Evolutionary conservation across 2,797 vertebrate genomes (phyloP).

Genomic region (Pangasius djambal): DNA sequence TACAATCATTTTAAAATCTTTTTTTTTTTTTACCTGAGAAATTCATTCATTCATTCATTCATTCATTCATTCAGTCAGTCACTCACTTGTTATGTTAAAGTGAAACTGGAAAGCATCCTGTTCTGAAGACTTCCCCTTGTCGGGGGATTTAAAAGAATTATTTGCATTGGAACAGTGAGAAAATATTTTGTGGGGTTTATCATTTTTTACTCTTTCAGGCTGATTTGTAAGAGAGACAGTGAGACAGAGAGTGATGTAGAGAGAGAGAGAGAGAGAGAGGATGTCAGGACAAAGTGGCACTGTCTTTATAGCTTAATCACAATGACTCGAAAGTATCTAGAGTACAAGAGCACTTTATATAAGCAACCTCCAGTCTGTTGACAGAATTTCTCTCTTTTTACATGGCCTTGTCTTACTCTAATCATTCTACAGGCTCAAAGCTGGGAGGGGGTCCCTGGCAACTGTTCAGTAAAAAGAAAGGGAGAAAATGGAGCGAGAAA

Average conservation of each 20-base stretch:
- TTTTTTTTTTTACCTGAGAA: neutral
- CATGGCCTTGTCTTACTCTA: conserved; percentile 82
- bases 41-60: neutral
- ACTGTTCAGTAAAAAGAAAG: conserved; percentile 76
- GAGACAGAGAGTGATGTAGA: neutral
- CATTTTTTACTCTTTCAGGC: neutral
- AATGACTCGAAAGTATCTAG: conserved; percentile 38
- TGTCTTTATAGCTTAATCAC: conserved; percentile 21
- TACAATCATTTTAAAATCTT: neutral
- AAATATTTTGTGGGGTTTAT: neutral
- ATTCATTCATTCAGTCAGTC: neutral
- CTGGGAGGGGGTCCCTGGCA: conserved; percentile 98
- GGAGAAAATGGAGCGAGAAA: conserved; percentile 59
- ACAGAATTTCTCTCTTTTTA: conserved; percentile 74
- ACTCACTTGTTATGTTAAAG: no score
- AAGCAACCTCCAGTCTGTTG: conserved; percentile 77
- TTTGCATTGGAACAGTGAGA: conserved; percentile 15
- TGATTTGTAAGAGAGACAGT: neutral
- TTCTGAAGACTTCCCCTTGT: neutral
- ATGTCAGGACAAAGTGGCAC: neutral
- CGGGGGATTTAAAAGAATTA: neutral
- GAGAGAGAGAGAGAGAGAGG: conserved; percentile 25
- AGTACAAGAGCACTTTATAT: conserved; percentile 45
- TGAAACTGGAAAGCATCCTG: neutral
- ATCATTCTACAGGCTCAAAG: conserved; percentile 96